Evolutionary conservation across 2,113 vertebrate genomes (phyloP).

Genomic region (Mormyrus lacerda): DNA sequence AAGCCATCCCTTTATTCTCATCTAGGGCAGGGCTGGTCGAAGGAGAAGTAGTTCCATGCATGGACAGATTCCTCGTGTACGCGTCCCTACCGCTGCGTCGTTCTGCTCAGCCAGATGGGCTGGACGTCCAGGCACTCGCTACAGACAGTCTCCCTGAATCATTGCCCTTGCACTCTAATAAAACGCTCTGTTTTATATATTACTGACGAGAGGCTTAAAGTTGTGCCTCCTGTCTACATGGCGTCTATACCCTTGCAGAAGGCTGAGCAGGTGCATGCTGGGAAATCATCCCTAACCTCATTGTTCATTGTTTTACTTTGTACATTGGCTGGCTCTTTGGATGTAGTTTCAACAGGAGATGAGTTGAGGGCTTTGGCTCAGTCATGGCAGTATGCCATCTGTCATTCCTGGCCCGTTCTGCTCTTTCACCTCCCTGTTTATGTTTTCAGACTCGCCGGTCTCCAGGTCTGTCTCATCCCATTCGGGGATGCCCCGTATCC

Average conservation of each 20-base stretch:
- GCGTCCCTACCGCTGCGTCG: neutral
- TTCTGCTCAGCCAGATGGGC: neutral
- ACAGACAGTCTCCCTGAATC: neutral
- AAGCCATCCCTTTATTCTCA: neutral
- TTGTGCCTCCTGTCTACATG: neutral
- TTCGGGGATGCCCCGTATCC: constrained; percentile 69
- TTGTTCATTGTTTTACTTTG: neutral
- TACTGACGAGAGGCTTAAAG: neutral
- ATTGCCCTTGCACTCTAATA: neutral
- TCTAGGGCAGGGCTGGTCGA: neutral
- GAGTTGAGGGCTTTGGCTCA: neutral
- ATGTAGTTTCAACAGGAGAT: neutral
- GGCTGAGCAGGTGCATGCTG: neutral
- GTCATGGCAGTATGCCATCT: neutral
- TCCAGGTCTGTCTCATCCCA: constrained; percentile 73
- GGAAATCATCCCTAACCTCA: neutral
- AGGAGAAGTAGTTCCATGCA: neutral
- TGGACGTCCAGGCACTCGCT: neutral
- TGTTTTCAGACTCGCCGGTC: constrained; percentile 70
- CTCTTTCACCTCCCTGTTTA: neutral
- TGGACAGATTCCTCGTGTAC: neutral
- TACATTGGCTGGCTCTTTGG: neutral
- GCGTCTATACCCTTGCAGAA: neutral
- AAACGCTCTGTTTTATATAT: neutral
- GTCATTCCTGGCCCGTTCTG: neutral